Base-by-base conservation (phyloP, 2,797 vertebrate species). In the Anguilla obscura region DNA sequence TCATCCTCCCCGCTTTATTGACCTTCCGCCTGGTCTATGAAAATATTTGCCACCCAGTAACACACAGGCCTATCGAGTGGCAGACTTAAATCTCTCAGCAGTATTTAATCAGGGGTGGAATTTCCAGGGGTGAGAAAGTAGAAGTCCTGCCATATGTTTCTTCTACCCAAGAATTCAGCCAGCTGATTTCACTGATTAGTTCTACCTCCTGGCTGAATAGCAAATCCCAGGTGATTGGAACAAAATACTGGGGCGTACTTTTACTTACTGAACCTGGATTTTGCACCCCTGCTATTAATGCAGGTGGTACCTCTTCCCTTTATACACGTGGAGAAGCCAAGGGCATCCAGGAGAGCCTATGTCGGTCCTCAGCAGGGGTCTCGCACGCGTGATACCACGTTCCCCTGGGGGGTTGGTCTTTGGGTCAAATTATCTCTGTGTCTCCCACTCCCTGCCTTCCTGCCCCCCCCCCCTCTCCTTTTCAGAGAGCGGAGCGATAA, bases 401-500 rank as follows among this genome's bases (percentile, higher is more conserved):
- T 45, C 36, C 12, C 76, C 76, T 10, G 5, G 21, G 40, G 76
- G 76, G 40, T 48, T 40, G 33, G 27, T 84, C 50, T 56, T 4
- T 50, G 33, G 33, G 85, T 86, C 10, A 86, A n/a, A 12, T 86
- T 66, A 4, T 45, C 21, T 30, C 40, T 69, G 79, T 84, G 14
- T 48, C 48, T 12, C 45, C 21, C 50, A 16, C 40, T 40, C 76
- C 76, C 27, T 24, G 10, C 10, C 8, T 18, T n/a, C 69, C 6
- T 24, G 4, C n/a, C 18, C 56, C 45, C 24, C 45, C 33, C 3
- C 6, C 40, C 30, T 16, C 21, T 1, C 33, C 30, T 27, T 33
- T 45, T 2, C 84, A 97, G 96, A 88, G 96, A 97, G 90, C 94
- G 88, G 0, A 94, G 96, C 86, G 96, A 97, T 92, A 95, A 94